Conservation (phyloP, 2,797 vertebrate species). For the Pseudocheirus occidentalis region DNA sequence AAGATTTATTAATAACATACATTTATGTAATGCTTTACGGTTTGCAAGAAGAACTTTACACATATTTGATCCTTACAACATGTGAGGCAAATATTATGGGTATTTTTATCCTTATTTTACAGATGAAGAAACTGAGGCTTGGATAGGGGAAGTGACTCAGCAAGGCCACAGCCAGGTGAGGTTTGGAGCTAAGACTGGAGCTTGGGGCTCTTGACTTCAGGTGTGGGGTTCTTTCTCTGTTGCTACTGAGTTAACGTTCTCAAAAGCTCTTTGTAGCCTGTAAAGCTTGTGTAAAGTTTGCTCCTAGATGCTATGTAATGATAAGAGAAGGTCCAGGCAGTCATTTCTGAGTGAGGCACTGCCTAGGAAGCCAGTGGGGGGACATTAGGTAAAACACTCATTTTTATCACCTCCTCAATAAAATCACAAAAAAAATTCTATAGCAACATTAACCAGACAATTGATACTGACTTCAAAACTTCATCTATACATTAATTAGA, state of each 20-base stretch:
- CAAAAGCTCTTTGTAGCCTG: neutral
- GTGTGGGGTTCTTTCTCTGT: too few species aligned
- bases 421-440: neutral
- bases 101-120: too few species aligned
- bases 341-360: neutral
- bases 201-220: too few species aligned
- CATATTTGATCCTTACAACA: too few species aligned
- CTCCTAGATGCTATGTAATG: neutral
- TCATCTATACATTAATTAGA: neutral
- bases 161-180: too few species aligned
- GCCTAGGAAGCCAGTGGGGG: neutral
- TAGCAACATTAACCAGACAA: neutral
- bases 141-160: too few species aligned
- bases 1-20: too few species aligned
- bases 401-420: neutral
- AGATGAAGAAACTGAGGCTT: too few species aligned
- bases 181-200: too few species aligned
- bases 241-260: neutral
- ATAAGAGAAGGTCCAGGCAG: neutral
- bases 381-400: neutral
- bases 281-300: neutral
- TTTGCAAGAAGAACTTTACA: too few species aligned
- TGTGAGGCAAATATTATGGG: too few species aligned
- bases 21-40: too few species aligned
- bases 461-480: neutral